A percentile compares a stretch with the other conserved stretches of the same genome.
These are phyloP conservation scores for Brachionus koreanus DNA, from an alignment of 1,140 invertebrate genomes.

Conservation along the genomic window DNA sequence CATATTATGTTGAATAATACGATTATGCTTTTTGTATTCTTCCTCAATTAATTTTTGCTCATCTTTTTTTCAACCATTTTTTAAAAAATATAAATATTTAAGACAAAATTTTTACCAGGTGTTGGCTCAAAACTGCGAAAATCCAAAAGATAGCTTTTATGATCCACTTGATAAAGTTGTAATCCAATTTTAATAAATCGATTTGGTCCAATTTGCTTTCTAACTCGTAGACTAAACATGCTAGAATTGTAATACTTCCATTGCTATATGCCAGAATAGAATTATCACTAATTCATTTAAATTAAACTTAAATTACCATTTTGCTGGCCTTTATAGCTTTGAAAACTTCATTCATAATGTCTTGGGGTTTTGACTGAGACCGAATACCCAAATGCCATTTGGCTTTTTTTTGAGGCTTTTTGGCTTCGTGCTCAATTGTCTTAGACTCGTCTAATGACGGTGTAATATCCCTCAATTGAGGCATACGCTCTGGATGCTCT, in stretches of 20 bases:
- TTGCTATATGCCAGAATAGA: neutral
- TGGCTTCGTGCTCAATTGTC: neutral
- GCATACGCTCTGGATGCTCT: slow-evolving; percentile 44
- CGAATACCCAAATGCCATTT: slow-evolving; percentile 98
- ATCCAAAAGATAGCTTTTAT: slow-evolving; percentile 91
- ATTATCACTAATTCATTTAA: neutral
- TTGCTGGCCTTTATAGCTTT: slow-evolving; percentile 94
- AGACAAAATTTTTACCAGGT: slow-evolving; percentile 19
- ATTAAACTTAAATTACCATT: slow-evolving; percentile 66
- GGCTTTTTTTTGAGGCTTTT: slow-evolving; percentile 69
- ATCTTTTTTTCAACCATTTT: neutral
- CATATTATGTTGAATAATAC: slow-evolving; percentile 71
- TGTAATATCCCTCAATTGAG: slow-evolving; percentile 11
- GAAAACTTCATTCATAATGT: slow-evolving; percentile 99
- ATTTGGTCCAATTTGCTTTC: neutral
- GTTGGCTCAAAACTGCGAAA: slow-evolving; percentile 61
- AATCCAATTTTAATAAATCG: slow-evolving; percentile 81
- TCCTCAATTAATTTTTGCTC: slow-evolving; percentile 53
- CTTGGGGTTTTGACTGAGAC: slow-evolving; percentile 95
- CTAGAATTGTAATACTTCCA: slow-evolving; percentile 45
- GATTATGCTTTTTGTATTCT: slow-evolving; percentile 50
- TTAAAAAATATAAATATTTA: slow-evolving; percentile 26
- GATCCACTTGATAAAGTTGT: slow-evolving; percentile 97
- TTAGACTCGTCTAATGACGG: neutral
- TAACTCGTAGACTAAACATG: slow-evolving; percentile 38